Base-by-base conservation (phyloP, 1,140 invertebrate genomes). In the Episyrphus balteatus region DNA sequence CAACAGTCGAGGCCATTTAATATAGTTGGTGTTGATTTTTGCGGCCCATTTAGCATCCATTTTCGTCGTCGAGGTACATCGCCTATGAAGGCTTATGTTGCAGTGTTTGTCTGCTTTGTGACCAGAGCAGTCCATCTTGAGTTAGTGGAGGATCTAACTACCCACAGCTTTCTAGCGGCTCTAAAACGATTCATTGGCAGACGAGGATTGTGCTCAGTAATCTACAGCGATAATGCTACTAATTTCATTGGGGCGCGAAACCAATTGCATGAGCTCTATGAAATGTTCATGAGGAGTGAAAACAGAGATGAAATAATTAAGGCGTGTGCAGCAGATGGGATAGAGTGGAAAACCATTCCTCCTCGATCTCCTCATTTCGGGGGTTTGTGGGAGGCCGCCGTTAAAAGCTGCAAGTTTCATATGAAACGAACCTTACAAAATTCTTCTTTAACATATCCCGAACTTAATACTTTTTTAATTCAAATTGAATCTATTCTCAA, bases 111-210 rank as follows among this genome's bases (percentile, higher is more conserved):
- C 0, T 59, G 55, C 34, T 44, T 59, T 13, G 14, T 47, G 2
- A 58, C 56, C 2, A 60, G 58, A 39, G 61, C 61, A 5, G 48
- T 61, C 0, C 58, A 62, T 44, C 38, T 63, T 0, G 59, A 65
- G 39, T 39, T 47, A 0, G 57, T 57, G 3, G 30, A 32, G 6
- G 51, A 57, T 19, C 50, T 58, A 9, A 42, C 57, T 0, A 49
- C 52, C 0, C 32, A 43, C 5, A 46, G 31, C 0, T 58, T 63
- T 33, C 7, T 58, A 1, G 47, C 37, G 12, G 53, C 54, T 0
- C 15, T 54, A 51, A 51, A n/a, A n/a, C n/a, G n/a, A n/a, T n/a
- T n/a, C n/a, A n/a, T n/a, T n/a, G n/a, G n/a, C n/a, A n/a, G n/a
- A 21, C 55, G 51, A 15, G 68, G 67, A 38, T 61, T 57, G 49